Evolutionary conservation across 2,113 vertebrate genomes (phyloP), one percentile per base, ranked within the genome.

Genomic region (Nyctereutes procyonoides): DNA sequence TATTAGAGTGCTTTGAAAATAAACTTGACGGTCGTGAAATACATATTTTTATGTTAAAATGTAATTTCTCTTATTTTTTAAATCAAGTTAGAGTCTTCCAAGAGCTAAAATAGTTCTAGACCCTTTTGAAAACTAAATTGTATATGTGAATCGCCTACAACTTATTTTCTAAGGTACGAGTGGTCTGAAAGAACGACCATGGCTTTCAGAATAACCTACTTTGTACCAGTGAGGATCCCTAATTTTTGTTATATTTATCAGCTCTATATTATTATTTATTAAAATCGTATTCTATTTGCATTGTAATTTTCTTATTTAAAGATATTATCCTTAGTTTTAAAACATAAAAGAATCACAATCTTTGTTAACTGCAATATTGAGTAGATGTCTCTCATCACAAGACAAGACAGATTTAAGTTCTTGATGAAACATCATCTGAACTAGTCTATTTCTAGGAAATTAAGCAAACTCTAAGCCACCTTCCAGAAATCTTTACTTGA

Each of bases 11-110:
- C 13, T 85, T 96, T 69, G 22, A 73, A 91, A 96, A 95, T 84
- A 95, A 88, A 76, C 60, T 83, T 88, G 32, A 71, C 60, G 79
- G 32, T 43, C 26, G 65, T 28, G 3, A 1, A 81, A 93, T 87
- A 95, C 56, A 51, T 63, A 86, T 19, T 81, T 92, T 96, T 91
- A 90, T 60, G 24, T 62, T 89, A 89, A 95, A 93, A 69, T 94
- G 51, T 81, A 53, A 90, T 80, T 95, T 80, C 17, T 3, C 1
- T 88, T 88, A 65, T 93, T 90, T 88, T 80, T 28, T 26, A 89
- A 93, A 51, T 88, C 26, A 89, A 94, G 20, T 51, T 51, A 93
- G 16, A 85, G 32, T 93, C 67, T 86, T 67, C 28, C 38, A 87
- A 91, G 62, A 88, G 53, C 35, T 82, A 93, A 81, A 71, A 3